These are phyloP conservation scores for Reticulitermes speratus DNA, from an alignment of 1,140 invertebrate species.

Conservation along the genomic window DNA sequence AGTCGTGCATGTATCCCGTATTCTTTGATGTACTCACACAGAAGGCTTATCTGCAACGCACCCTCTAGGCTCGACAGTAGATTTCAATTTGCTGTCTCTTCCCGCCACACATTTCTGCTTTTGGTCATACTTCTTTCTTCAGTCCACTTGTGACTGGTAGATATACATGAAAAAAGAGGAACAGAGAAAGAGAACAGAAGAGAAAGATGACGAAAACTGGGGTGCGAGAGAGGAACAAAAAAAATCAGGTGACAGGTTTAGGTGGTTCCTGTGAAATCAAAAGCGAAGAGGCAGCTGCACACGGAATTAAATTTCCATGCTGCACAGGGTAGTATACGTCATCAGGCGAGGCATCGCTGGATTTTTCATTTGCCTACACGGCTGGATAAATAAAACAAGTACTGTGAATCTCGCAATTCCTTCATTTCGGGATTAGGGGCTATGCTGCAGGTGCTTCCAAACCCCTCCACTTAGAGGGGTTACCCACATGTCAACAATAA, in stretches of 20 bases:
- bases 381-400: conserved; percentile 25
- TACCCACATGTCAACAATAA: not conserved
- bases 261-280: conserved; percentile 25
- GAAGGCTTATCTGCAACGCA: not conserved
- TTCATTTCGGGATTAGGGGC: conserved; percentile 14
- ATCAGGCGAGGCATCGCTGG: not conserved
- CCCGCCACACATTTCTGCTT: not conserved
- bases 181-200: no score
- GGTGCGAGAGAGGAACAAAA: not conserved
- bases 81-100: not conserved
- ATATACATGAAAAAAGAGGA: not conserved
- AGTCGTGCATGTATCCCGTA: no score
- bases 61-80: not conserved
- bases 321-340: not conserved
- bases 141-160: not conserved
- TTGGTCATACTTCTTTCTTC: not conserved
- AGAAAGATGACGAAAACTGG: not conserved
- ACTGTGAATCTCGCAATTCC: not conserved
- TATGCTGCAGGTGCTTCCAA: not conserved
- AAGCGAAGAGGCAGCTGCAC: conserved; percentile 14
- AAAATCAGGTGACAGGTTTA: conserved; percentile 25
- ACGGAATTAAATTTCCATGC: conserved; percentile 24
- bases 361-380: conserved; percentile 26
- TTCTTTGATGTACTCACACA: not conserved
- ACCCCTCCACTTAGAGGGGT: not conserved